A percentile compares a stretch with the other conserved stretches of the same genome.
Evolutionary conservation across 1,140 invertebrate species (phyloP).

Genomic region (Drosophila kohkoa): DNA sequence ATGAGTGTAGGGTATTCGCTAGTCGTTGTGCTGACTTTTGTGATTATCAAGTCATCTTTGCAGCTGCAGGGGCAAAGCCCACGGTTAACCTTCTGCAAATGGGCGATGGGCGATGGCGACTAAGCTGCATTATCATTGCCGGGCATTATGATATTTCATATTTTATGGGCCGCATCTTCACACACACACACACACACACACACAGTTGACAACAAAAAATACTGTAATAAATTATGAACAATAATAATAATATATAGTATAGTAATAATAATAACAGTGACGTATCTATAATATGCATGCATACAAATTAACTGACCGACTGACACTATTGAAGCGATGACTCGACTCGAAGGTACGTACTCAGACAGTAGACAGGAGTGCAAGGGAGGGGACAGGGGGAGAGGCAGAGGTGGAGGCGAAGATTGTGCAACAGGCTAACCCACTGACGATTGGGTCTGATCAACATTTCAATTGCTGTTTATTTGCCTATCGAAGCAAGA

Average conservation of each 20-base stretch:
- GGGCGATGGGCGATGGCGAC: conserved; percentile 12
- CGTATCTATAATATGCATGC: conserved; percentile 18
- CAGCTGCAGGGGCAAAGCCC: conserved; percentile 38
- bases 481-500: conserved; percentile 45
- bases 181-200: background rate
- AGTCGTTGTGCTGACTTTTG: background rate
- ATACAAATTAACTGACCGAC: conserved; percentile 50
- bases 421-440: conserved; percentile 27
- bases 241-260: conserved; percentile 16
- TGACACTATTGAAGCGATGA: conserved; percentile 65
- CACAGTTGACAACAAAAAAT: conserved; percentile 2
- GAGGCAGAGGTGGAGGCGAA: background rate
- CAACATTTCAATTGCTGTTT: conserved; percentile 72
- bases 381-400: conserved; percentile 6
- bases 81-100: conserved; percentile 44
- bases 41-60: conserved; percentile 5
- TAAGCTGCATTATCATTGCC: conserved; percentile 53
- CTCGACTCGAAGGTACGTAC: conserved; percentile 35
- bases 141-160: conserved; percentile 40
- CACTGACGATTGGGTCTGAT: conserved; percentile 25
- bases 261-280: conserved; percentile 40
- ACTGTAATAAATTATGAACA: conserved; percentile 42
- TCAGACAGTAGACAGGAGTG: background rate
- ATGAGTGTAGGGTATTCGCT: background rate
- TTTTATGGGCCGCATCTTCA: conserved; percentile 34